phyloP scores from a whole-genome alignment of 2,113 vertebrate species.

The Brienomyrus brachyistius region DNA sequence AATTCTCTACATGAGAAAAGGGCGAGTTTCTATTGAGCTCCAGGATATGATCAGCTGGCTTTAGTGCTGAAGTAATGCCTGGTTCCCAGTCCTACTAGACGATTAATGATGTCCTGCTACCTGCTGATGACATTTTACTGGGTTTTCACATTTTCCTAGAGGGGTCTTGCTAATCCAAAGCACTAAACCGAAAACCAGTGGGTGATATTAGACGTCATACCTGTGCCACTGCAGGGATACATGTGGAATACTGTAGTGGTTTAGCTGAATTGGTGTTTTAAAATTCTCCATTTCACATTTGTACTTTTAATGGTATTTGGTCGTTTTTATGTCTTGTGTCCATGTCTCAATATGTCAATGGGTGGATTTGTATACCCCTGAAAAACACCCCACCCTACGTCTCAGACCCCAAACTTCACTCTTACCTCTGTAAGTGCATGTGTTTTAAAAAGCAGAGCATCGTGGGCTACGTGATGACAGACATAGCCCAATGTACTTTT shows the following conservation, averaged over 20 bases:
- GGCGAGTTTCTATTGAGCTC: too few relatives aligned
- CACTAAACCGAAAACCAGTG: too few relatives aligned
- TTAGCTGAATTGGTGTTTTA: not conserved
- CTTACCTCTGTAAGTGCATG: not conserved
- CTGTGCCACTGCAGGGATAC: too few relatives aligned
- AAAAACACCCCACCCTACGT: not conserved
- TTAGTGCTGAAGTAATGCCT: too few relatives aligned
- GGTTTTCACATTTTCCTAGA: too few relatives aligned
- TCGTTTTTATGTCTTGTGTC: not conserved
- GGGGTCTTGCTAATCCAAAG: too few relatives aligned
- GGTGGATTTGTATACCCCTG: not conserved
- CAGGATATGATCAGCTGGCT: too few relatives aligned
- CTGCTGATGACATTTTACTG: too few relatives aligned
- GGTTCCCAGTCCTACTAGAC: too few relatives aligned
- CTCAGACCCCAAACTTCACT: not conserved
- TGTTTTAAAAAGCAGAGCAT: not conserved
- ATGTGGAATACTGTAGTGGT: not conserved
- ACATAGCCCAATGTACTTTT: not conserved
- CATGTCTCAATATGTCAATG: not conserved
- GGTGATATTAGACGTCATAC: too few relatives aligned
- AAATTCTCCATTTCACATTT: not conserved
- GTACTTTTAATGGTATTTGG: not conserved
- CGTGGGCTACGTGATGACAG: not conserved
- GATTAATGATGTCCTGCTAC: too few relatives aligned
- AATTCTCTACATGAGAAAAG: too few relatives aligned